These are phyloP conservation scores for Eilema sororculum DNA, from an alignment of 2,888 invertebrate genomes.

Conservation along the genomic window DNA sequence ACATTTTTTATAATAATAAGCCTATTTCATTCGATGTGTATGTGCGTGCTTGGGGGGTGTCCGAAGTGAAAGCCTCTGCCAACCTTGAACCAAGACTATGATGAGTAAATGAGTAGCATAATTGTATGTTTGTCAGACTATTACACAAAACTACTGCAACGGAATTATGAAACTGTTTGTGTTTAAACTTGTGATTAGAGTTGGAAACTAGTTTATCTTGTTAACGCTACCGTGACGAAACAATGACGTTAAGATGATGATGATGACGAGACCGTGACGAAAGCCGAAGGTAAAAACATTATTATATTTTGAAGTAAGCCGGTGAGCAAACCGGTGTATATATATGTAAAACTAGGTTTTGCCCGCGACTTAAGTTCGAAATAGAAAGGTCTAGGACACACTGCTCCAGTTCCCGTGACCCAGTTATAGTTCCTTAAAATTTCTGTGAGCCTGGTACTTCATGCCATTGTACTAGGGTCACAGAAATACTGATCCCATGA, in stretches of 20 bases:
- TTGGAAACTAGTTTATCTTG: not conserved
- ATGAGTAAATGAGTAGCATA: not conserved
- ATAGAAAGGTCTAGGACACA: too few relatives aligned
- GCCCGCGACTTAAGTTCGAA: too few relatives aligned
- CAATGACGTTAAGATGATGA: not conserved
- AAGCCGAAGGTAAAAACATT: not conserved
- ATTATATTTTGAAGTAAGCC: too few relatives aligned
- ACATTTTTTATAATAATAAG: too few relatives aligned
- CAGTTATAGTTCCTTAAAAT: too few relatives aligned
- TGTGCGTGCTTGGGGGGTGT: too few relatives aligned
- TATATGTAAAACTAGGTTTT: too few relatives aligned
- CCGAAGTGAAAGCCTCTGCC: not conserved
- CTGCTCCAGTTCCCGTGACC: too few relatives aligned
- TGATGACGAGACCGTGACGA: not conserved
- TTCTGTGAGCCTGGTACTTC: too few relatives aligned
- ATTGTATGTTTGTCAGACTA: not conserved
- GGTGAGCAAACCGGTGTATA: not conserved
- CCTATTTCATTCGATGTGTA: too few relatives aligned
- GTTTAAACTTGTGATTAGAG: not conserved
- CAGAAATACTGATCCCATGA: too few relatives aligned
- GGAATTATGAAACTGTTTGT: conserved; percentile 1
- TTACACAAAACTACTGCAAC: not conserved
- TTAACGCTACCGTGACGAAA: not conserved
- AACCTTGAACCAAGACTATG: not conserved
- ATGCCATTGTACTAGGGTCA: too few relatives aligned